A percentile compares a stretch with the other conserved stretches of the same genome.
phyloP scores from a whole-genome alignment of 2,113 vertebrate species.

The Tragulus kanchil region DNA sequence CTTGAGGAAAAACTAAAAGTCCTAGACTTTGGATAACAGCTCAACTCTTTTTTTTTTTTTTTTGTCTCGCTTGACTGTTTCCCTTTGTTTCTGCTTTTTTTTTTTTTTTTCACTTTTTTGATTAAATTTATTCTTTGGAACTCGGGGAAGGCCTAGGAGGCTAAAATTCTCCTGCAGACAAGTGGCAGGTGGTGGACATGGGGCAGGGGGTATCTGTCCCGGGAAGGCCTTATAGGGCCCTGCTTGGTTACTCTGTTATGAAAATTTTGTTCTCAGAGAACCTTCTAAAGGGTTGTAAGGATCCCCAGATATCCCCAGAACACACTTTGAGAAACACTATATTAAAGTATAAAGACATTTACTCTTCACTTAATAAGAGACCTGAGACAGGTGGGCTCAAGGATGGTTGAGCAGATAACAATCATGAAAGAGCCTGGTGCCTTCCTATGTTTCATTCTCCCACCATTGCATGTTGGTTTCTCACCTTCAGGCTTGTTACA shows the following conservation, averaged over 20 bases:
- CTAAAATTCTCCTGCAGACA: neutral
- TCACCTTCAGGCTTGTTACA: neutral
- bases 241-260: neutral
- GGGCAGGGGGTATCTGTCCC: neutral
- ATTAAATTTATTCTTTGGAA: neutral
- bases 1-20: neutral
- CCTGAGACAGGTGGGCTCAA: neutral
- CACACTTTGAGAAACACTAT: neutral
- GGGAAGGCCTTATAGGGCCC: neutral
- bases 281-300: neutral
- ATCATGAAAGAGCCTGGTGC: neutral
- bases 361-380: neutral
- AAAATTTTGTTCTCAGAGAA: neutral
- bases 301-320: neutral
- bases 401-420: neutral
- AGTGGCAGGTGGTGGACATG: neutral
- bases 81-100: neutral
- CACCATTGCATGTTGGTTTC: neutral
- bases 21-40: neutral
- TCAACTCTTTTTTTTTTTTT: neutral
- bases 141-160: neutral
- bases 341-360: conserved; percentile 2
- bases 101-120: neutral
- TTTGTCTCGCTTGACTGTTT: neutral
- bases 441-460: neutral